Base-by-base conservation (phyloP, 2,888 invertebrate genomes). In the Sclerodermus sp. region DNA sequence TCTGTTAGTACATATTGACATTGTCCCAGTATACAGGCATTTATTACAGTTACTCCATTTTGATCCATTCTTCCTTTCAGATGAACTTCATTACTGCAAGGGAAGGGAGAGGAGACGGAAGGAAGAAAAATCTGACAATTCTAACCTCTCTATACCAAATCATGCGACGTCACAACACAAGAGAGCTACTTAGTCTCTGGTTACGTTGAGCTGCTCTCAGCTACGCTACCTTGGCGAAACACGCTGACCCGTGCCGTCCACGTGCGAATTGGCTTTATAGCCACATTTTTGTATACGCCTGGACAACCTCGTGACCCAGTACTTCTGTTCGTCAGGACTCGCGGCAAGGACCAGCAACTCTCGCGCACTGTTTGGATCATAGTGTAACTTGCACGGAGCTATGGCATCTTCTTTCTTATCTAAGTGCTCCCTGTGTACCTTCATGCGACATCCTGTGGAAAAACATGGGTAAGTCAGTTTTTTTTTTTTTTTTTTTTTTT, bases 351-450 rank as follows among this genome's bases (percentile, higher is more conserved):
- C 83, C 66, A 98, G 83, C 80, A 98, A 84, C 81, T 98, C 97
- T 74, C 96, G 92, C 72, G 97, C 96, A 74, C 87, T 87, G 70
- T 89, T 90, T 58, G 94, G 93, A 84, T 97, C 96, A 70, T 92
- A 93, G 80, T 95, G 94, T 62, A 97, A 85, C 83, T 96, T 97
- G 82, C 97, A 98, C 41, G 96, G 96, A 58, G 93, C 93, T 74
- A 96, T 87, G 56, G 87, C 85, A 77, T 92, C 92, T 76, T 90
- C 89, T 69, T 87, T 86, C 68, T 87, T 88, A 69, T 91, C 89
- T 78, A 93, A 87, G 84, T 99, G 98, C 77, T 98, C 97, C 79
- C 93, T 93, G 81, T 99, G 98, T 73, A 98, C 91, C 84, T 97
- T 97, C 78, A 94, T 91, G 74, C 93, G 91, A 82, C 97, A 98